Conservation (phyloP, 2,797 vertebrate genomes). For the Chaetophractus vellerosus region DNA sequence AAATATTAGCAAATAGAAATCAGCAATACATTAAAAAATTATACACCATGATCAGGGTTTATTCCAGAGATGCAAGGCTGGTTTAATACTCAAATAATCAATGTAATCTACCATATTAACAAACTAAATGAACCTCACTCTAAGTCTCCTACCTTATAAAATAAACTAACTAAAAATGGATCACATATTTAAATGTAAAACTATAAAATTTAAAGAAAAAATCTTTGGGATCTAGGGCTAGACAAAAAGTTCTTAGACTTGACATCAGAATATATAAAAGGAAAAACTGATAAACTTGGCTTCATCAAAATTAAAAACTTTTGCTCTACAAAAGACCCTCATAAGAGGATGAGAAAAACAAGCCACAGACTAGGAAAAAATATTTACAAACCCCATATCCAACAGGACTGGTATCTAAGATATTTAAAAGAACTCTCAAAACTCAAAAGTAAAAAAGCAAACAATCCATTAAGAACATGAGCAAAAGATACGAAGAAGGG, state of each 20-base stretch:
- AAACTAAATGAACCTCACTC: not conserved
- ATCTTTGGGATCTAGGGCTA: slow-evolving; percentile 36
- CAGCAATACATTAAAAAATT: not conserved
- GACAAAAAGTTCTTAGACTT: not conserved
- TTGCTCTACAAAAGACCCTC: not conserved
- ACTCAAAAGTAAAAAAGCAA: not conserved
- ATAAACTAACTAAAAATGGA: slow-evolving; percentile 18
- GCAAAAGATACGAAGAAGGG: not conserved
- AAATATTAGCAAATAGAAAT: slow-evolving; percentile 6
- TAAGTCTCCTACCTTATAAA: not conserved
- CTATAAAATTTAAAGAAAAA: slow-evolving; percentile 1
- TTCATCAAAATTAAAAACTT: not conserved
- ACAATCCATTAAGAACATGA: not conserved
- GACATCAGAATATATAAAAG: not conserved
- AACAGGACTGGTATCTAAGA: not conserved
- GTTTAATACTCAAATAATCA: slow-evolving; percentile 5
- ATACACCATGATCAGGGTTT: not conserved
- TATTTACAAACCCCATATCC: not conserved
- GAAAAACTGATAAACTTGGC: not conserved
- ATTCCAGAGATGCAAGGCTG: not conserved
- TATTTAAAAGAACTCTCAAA: slow-evolving; percentile 42
- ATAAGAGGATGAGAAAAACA: slow-evolving; percentile 8
- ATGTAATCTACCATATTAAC: not conserved
- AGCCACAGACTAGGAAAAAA: not conserved
- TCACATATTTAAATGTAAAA: slow-evolving; percentile 41